Evolutionary conservation across 64 coral and sea anemone genomes (phyloP), one percentile per base, ranked within the genome.

Genomic region (Trachythela sp.): DNA sequence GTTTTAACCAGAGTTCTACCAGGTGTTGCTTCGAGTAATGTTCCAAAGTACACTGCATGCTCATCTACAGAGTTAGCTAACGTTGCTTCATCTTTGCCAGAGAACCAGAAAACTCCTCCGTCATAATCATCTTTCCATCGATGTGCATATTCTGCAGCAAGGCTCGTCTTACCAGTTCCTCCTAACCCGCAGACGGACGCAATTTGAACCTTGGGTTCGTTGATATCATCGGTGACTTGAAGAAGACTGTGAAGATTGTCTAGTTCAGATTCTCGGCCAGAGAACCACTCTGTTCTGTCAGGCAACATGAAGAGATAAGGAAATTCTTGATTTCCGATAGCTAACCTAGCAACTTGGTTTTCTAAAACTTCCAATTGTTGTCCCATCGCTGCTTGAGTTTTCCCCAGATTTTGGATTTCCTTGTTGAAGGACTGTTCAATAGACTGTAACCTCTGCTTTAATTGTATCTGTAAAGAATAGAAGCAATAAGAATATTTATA

Each of bases 61-160:
- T 83, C 91, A 83, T 75, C 84, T 22, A 92, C 52, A 39, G 71
- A 64, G 32, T 88, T 92, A 39, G 77, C 59, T 31, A 92, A 92
- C 20, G 83, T 40, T 0, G 15, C 60, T 22, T 92, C 86, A 83
- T 84, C 80, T 56, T 92, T 86, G 0, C 52, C 76, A 31, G 91
- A 92, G 48, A 92, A 67, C 91, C 91, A 92, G 45, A 92, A 84
- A 17, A 88, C 72, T 30, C 91, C 76, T 42, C 91, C 91, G 0
- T 70, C 35, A 9, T 92, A 92, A 10, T 30, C 39, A 26, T 77
- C 13, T 45, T 77, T 71, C 13, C 30, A 20, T 84, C 54, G 48
- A 86, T 86, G 84, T 1, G 91, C 39, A 36, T 88, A 92, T 7
- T 88, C 51, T 35, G 48, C 54, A 48, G 91, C 91, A 35, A 92